Base-by-base conservation (phyloP, 2,888 invertebrate species). In the Epistrophe grossulariae region DNA sequence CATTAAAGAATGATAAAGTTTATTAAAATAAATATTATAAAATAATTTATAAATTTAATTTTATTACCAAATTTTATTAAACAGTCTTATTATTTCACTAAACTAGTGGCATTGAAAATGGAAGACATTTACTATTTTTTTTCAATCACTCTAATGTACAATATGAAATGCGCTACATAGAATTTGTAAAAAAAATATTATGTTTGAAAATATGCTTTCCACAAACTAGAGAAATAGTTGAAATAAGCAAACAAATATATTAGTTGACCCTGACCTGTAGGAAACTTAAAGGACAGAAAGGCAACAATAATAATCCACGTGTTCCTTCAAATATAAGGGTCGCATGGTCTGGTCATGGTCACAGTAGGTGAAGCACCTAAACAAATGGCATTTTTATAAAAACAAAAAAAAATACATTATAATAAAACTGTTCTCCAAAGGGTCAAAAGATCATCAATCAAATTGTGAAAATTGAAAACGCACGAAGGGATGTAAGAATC, bases 361-460 rank as follows among this genome's bases (percentile, higher is more conserved):
- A n/a, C 55, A 55, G 28, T 55, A 55, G 15, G 28, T 55, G 15
- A 52, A 52, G 50, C 28, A 28, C 15, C 28, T 31, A 28, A 31
- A n/a, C 31, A 55, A 55, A 55, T 55, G 55, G 28, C 4, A 55
- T 55, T 55, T 24, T 3, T 5, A 19, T 1, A 52, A 24, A 52
- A 7, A n/a, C 4, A 28, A 15, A 15, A 13, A 28, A 28, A 55
- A 24, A 24, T 24, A 24, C 24, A 50, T 10, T 4, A 52, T 52
- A 17, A 50, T 24, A 55, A 52, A 66, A 66, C 66, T 77, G 45
- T 77, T 82, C 57, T 76, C 52, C 50, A 52, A 48, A 62, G 76
- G 76, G 77, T 80, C 77, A 77, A 40, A 55, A 1, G 28, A 31
- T 73, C 77, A 84, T 80, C 81, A 84, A 84, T 84, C 81, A 81